A percentile compares a stretch with the other conserved stretches of the same genome.
These are phyloP conservation scores for Eupsilia transversa DNA, from an alignment of 2,888 invertebrate species.

Conservation along the genomic window DNA sequence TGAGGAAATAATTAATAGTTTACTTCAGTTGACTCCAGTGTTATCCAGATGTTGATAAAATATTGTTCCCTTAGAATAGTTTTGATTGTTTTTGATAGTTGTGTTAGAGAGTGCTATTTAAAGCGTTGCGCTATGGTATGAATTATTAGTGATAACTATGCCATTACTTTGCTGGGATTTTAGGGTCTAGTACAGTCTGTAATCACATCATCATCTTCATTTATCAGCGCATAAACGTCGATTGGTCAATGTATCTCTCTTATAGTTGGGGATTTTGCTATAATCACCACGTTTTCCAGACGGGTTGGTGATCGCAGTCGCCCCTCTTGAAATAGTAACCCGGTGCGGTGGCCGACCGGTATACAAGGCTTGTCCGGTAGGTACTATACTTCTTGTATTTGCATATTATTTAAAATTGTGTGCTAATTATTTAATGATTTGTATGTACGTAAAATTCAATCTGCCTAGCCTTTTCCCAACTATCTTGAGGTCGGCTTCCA, in stretches of 20 bases:
- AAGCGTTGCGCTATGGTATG: neutral
- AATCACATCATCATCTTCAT: neutral
- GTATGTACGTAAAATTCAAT: conserved; percentile 13
- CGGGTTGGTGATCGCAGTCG: neutral
- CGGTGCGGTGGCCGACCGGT: too few species aligned
- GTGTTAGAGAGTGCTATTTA: neutral
- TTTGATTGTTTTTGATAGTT: neutral
- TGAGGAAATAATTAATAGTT: neutral
- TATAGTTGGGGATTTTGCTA: neutral
- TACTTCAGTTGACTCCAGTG: neutral
- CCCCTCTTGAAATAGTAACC: neutral
- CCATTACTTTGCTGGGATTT: neutral
- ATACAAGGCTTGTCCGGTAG: neutral
- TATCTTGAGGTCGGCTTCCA: too few species aligned
- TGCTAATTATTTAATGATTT: neutral
- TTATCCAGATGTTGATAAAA: neutral
- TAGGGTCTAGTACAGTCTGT: neutral
- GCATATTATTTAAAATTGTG: neutral
- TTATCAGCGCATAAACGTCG: neutral
- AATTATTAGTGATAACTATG: neutral
- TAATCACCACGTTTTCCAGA: neutral
- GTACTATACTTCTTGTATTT: neutral
- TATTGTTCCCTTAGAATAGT: neutral
- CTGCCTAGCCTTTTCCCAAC: too few species aligned
- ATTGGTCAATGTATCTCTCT: neutral